Evolutionary conservation across 2,797 vertebrate species (phyloP), one percentile per base, ranked within the genome.

Genomic region (Lepilemur ruficaudatus): DNA sequence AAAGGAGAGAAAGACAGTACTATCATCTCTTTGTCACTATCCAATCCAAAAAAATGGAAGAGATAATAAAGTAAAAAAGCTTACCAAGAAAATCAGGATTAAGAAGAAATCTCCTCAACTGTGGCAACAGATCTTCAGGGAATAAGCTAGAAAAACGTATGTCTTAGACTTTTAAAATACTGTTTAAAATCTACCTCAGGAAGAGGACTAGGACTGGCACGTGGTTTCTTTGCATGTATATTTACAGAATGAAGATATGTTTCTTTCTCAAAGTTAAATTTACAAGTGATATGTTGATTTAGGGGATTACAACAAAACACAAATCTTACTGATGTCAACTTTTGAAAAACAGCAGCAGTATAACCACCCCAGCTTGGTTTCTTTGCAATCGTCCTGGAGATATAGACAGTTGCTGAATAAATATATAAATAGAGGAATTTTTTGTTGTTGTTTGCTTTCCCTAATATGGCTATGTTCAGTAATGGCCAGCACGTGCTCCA

Each of bases 351-450:
- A 94, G 79, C 82, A 93, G 50, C 18, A 35, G 59, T 85, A 94
- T 41, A 82, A 55, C 86, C 80, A 91, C 65, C 78, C 43, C 63
- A 89, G 92, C 89, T 76, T 89, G 92, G 28, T 95, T 94, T 88
- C 94, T 97, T 92, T 96, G 50, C 92, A 80, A 50, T 92, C 91
- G 43, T 95, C 84, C 89, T 96, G 70, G 89, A 84, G 86, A 92
- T 69, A 93, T 4, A 94, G 89, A 93, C 17, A 95, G 32, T 75
- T 80, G 72, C 41, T 93, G 67, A 95, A 94, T 95, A 91, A 46
- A 92, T 92, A 89, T 46, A 72, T 32, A 93, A 59, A 83, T 72
- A 89, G 57, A 73, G 52, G 63, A 30, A 5, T 41, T 67, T 92
- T 43, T 91, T 46, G 83, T 95, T n/a, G 35, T 93, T 43, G 87